Conservation (phyloP, 2,113 vertebrate species). For the Phaethon lepturus region DNA sequence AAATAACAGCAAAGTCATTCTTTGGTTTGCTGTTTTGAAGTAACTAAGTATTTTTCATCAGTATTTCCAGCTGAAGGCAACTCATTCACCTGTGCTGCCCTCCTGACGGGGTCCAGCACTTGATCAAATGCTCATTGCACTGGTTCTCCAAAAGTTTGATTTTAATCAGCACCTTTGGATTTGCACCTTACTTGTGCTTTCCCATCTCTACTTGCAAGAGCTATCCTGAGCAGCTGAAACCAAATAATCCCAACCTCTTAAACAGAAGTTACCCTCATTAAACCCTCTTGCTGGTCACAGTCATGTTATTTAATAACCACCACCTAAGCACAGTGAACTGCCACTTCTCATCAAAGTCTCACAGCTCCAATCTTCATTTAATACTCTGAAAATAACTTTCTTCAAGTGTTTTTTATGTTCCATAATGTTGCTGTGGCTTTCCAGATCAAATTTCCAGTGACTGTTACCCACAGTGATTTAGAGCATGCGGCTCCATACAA, state of each 20-base stretch:
- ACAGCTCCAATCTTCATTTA: background rate
- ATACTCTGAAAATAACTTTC: background rate
- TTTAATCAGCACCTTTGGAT: background rate
- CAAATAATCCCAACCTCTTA: background rate
- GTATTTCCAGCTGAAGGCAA: background rate
- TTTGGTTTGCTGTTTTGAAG: background rate
- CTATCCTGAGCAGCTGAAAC: background rate
- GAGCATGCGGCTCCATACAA: background rate
- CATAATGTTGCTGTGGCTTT: background rate
- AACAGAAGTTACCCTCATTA: background rate
- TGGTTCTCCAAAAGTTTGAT: background rate
- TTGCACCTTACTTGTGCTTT: background rate
- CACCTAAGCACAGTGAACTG: background rate
- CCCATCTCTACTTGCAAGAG: fast-evolving
- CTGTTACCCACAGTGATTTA: background rate
- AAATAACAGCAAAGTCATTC: background rate
- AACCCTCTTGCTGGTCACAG: background rate
- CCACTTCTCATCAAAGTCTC: background rate
- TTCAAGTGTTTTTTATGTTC: background rate
- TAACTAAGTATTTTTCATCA: background rate
- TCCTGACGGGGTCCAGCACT: background rate
- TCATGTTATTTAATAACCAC: background rate
- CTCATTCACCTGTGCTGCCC: background rate
- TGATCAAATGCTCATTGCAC: background rate
- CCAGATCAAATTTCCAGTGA: background rate